These are phyloP conservation scores for Ammodytes dubius DNA, from an alignment of 2,113 vertebrate genomes.

Conservation along the genomic window DNA sequence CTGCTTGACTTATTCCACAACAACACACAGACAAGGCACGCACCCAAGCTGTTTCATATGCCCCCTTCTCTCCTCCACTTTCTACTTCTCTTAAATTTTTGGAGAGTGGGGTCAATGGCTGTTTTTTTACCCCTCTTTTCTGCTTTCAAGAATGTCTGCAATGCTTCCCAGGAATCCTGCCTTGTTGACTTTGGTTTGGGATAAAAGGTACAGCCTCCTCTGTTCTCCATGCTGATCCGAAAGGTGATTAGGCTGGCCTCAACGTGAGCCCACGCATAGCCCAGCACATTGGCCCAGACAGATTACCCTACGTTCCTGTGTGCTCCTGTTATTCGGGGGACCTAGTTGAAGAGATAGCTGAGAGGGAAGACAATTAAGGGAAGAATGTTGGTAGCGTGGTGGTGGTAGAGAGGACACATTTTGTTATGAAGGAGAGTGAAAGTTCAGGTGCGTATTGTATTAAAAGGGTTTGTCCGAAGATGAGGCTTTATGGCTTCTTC, in stretches of 20 bases:
- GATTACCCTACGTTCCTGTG: slow-evolving; percentile 72
- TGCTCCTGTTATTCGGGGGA: slow-evolving; percentile 66
- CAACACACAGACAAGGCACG: not conserved
- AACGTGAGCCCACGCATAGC: slow-evolving; percentile 75
- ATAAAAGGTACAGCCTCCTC: slow-evolving; percentile 82
- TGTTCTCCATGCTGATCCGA: slow-evolving; percentile 82
- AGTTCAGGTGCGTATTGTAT: slow-evolving; percentile 21
- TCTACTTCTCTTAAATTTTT: slow-evolving; percentile 62
- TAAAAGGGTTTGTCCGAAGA: slow-evolving; percentile 3
- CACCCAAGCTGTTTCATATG: slow-evolving; percentile 8
- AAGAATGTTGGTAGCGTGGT: slow-evolving; percentile 50
- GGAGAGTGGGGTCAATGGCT: slow-evolving; percentile 61
- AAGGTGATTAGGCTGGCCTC: slow-evolving; percentile 82
- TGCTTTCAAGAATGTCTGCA: slow-evolving; percentile 86
- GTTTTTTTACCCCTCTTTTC: slow-evolving; percentile 58
- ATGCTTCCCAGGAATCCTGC: slow-evolving; percentile 82
- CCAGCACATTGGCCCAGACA: slow-evolving; percentile 67
- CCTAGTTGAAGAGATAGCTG: slow-evolving; percentile 49
- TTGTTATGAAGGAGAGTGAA: slow-evolving; percentile 8
- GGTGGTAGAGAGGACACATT: slow-evolving; percentile 12
- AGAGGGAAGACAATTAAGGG: slow-evolving; percentile 46
- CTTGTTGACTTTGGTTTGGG: slow-evolving; percentile 87
- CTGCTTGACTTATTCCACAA: not conserved
- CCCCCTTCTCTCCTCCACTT: slow-evolving; percentile 41
- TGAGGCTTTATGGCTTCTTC: not conserved